Evolutionary conservation across 2,113 vertebrate genomes (phyloP).

Genomic region (Columba livia): DNA sequence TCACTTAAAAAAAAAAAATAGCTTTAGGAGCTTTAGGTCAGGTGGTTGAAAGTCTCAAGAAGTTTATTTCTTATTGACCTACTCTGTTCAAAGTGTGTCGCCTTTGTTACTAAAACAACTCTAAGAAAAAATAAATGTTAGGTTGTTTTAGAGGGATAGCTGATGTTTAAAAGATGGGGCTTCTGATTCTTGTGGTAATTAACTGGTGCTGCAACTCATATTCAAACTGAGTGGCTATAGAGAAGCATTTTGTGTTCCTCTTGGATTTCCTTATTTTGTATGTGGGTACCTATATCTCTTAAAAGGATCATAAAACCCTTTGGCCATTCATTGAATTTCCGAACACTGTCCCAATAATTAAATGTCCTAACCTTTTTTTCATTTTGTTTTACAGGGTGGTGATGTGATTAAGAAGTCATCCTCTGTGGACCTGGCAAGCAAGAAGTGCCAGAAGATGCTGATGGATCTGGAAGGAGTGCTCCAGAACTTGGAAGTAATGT

Average conservation of each 20-base stretch:
- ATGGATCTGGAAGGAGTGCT: constrained; percentile 86
- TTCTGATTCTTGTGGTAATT: not conserved
- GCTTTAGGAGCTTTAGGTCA: too few species aligned
- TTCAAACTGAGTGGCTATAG: not conserved
- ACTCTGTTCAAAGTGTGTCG: fast-evolving
- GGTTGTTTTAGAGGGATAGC: not conserved
- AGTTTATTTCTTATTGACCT: fast-evolving
- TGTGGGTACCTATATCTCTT: fast-evolving
- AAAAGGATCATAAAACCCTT: not conserved
- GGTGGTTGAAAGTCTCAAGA: not conserved
- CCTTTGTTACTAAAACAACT: not conserved
- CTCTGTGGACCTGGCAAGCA: constrained; percentile 58
- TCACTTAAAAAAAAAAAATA: too few species aligned
- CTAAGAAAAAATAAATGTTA: not conserved
- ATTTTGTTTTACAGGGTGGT: constrained; percentile 65
- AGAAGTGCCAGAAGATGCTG: constrained; percentile 83
- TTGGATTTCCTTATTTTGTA: fast-evolving
- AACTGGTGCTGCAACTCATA: not conserved
- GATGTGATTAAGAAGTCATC: constrained; percentile 66
- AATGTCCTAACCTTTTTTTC: not conserved
- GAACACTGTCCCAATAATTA: not conserved
- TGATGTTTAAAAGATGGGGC: not conserved
- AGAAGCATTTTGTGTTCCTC: not conserved
- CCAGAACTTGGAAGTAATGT: constrained; percentile 86
- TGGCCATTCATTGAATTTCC: not conserved